Base-by-base conservation (phyloP, 1,140 invertebrate species). In the Ditylenchus dipsaci region DNA sequence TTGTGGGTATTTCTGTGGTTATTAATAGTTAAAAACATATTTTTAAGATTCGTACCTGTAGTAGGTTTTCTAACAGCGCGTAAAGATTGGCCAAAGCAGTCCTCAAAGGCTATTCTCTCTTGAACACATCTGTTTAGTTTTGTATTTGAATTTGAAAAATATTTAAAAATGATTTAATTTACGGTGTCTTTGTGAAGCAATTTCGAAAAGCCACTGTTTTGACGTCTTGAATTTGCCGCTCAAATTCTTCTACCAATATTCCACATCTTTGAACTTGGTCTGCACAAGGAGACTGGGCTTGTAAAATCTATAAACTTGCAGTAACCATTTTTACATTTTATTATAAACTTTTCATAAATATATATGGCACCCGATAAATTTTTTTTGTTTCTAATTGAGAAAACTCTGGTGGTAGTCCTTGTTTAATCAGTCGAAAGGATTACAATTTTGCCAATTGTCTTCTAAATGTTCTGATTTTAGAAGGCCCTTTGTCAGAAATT, bases 241-340 rank as follows among this genome's bases (percentile, higher is more conserved):
- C 75, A 56, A 79, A 76, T 45, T 77, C 75, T 59, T 77, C 75
- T 17, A 77, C 68, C 0, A 77, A 13, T 23, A 79, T 33, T 15
- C 73, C 77, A 47, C 75, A 77, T 23, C 67, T 47, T 26, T 77
- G 75, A 13, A 70, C 38, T 61, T 77, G 75, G 26, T 77, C 75
- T 23, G 77, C 73, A 60, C 75, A 77, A 1, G 77, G 73, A 17
- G 76, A 77, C 8, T 74, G 33, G 17, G 23, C 8, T 21, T 7
- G 23, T 21, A 53, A 21, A 3, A 19, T 17, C 49, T 53, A 26
- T 21, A 53, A 7, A 53, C 8, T 53, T 7, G 49, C n/a, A 45
- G n/a, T n/a, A n/a, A n/a, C n/a, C n/a, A n/a, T n/a, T n/a, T n/a
- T n/a, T n/a, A n/a, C n/a, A n/a, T n/a, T n/a, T n/a, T n/a, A n/a